Evolutionary conservation across 2,113 vertebrate species (phyloP).

Genomic region (Parotia lawesii): DNA sequence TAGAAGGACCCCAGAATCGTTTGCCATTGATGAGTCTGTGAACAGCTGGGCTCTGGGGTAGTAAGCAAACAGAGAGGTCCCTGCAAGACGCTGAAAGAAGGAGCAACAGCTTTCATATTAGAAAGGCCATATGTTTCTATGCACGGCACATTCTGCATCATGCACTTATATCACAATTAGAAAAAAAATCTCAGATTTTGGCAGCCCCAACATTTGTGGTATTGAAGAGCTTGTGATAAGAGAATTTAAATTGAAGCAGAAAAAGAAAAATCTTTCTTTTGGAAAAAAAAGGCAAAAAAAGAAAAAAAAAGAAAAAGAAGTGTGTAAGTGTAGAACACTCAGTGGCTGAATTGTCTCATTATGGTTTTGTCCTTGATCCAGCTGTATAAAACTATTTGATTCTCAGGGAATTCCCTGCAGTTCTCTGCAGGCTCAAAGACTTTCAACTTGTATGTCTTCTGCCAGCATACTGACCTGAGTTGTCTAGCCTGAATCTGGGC

Average conservation of each 20-base stretch:
- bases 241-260: background rate
- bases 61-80: background rate
- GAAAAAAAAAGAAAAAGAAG: rapidly evolving
- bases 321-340: background rate
- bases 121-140: background rate
- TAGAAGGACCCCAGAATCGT: rapidly evolving
- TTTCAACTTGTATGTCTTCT: background rate
- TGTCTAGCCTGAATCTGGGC: background rate
- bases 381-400: background rate
- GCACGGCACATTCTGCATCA: background rate
- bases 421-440: background rate
- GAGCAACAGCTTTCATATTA: background rate
- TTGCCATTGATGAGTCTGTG: background rate
- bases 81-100: background rate
- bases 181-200: background rate
- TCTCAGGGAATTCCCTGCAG: background rate
- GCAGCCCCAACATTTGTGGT: background rate
- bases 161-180: background rate
- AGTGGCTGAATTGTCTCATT: background rate
- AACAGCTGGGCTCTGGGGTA: background rate
- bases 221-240: background rate
- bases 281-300: rapidly evolving
- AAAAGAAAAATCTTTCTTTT: background rate
- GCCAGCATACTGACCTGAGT: background rate
- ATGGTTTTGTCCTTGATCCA: background rate